These are phyloP conservation scores for Dryobates pubescens DNA, from an alignment of 2,797 vertebrate genomes.

Conservation along the genomic window DNA sequence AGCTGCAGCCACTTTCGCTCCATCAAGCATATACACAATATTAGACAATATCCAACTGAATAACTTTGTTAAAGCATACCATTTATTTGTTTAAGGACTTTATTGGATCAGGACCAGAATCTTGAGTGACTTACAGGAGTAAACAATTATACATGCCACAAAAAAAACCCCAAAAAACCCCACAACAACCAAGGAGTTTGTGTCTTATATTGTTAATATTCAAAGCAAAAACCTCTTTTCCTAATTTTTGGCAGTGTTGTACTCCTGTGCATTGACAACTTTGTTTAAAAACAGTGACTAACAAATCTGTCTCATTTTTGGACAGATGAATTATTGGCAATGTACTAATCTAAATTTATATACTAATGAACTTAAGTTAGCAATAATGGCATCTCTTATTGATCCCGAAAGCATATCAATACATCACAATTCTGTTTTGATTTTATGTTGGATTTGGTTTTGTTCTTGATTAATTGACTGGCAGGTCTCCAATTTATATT, in stretches of 20 bases:
- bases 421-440: neutral
- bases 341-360: neutral
- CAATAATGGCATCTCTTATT: neutral
- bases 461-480: neutral
- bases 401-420: neutral
- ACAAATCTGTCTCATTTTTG: neutral
- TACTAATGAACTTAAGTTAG: neutral
- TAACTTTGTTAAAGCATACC: neutral
- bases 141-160: neutral
- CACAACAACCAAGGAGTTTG: neutral
- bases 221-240: neutral
- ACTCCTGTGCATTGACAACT: neutral
- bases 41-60: neutral
- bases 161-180: neutral
- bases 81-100: neutral
- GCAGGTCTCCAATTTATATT: neutral
- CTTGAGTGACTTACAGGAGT: fast-evolving
- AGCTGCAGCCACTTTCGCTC: neutral
- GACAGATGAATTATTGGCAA: neutral
- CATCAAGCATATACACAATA: neutral
- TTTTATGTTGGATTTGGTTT: neutral
- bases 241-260: neutral
- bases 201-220: neutral
- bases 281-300: neutral
- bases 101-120: neutral